These are phyloP conservation scores for Paracentrotus lividus DNA, from an alignment of 53 echinoderm and acorn worm species.

Conservation along the genomic window DNA sequence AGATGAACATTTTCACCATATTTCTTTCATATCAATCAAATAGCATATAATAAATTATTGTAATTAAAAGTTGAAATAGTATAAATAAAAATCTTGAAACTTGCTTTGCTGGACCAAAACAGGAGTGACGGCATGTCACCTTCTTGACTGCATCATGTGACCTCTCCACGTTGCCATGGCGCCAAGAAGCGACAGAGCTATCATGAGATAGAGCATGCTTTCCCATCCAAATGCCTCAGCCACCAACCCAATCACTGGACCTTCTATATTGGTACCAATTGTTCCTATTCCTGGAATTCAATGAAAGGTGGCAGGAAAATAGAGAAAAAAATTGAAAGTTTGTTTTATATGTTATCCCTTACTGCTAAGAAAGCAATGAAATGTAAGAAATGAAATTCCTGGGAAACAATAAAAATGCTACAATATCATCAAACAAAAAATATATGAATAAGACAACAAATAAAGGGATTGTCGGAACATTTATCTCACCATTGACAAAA, in stretches of 20 bases:
- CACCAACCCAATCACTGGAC: slow-evolving; percentile 81
- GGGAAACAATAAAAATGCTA: too few relatives aligned
- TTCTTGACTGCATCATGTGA: slow-evolving; percentile 59
- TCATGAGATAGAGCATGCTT: slow-evolving; percentile 82
- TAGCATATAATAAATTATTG: too few relatives aligned
- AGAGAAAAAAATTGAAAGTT: not conserved
- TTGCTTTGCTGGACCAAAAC: not conserved
- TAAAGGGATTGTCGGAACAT: not conserved
- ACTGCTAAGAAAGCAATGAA: too few relatives aligned
- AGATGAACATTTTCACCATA: too few relatives aligned
- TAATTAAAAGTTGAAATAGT: too few relatives aligned
- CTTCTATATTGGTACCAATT: slow-evolving; percentile 81
- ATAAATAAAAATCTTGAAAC: not conserved
- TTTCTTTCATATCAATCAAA: too few relatives aligned
- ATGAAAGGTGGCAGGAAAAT: not conserved
- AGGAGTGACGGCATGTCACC: not conserved
- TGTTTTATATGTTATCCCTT: too few relatives aligned
- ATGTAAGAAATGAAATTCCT: not conserved
- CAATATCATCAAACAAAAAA: not conserved
- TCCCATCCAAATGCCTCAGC: slow-evolving; percentile 84
- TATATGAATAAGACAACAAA: not conserved
- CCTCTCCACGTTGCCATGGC: slow-evolving; percentile 67
- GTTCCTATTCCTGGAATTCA: slow-evolving; percentile 81
- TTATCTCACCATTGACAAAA: slow-evolving; percentile 83
- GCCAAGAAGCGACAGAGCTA: slow-evolving; percentile 73